These are phyloP conservation scores for Drosophila takahashii DNA, from an alignment of 1,140 invertebrate species.

Conservation along the genomic window DNA sequence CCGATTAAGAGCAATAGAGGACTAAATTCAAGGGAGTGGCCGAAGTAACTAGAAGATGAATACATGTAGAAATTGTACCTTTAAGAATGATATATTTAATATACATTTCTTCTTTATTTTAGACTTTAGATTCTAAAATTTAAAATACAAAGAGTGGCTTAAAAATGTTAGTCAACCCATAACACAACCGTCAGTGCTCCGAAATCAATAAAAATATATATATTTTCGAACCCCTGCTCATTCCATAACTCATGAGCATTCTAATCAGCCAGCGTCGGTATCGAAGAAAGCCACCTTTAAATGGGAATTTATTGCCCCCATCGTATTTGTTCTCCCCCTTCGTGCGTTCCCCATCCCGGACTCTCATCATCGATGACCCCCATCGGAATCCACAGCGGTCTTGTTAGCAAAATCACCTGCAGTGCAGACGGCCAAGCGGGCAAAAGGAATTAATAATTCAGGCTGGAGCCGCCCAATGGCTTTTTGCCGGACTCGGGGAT, in stretches of 20 bases:
- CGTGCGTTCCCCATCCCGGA: constrained; percentile 4
- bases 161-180: not conserved
- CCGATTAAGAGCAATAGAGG: constrained; percentile 15
- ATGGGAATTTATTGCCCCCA: constrained; percentile 63
- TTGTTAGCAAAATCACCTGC: constrained; percentile 78
- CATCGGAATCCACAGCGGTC: constrained; percentile 44
- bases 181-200: not conserved
- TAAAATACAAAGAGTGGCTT: not conserved
- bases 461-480: constrained; percentile 34
- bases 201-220: not conserved
- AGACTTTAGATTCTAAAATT: not conserved
- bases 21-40: not conserved
- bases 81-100: too few relatives aligned
- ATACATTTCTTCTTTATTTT: too few relatives aligned
- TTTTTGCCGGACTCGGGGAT: constrained; percentile 10
- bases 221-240: not conserved
- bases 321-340: constrained; percentile 37
- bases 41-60: not conserved
- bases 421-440: constrained; percentile 53
- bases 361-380: constrained; percentile 57
- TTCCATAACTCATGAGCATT: constrained; percentile 37
- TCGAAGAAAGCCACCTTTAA: constrained; percentile 26
- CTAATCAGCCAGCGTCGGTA: constrained; percentile 31
- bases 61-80: too few relatives aligned
- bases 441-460: constrained; percentile 64